Evolutionary conservation across 23 tunicate genomes (phyloP), one percentile per base, ranked within the genome.

Genomic region (Styela clava): DNA sequence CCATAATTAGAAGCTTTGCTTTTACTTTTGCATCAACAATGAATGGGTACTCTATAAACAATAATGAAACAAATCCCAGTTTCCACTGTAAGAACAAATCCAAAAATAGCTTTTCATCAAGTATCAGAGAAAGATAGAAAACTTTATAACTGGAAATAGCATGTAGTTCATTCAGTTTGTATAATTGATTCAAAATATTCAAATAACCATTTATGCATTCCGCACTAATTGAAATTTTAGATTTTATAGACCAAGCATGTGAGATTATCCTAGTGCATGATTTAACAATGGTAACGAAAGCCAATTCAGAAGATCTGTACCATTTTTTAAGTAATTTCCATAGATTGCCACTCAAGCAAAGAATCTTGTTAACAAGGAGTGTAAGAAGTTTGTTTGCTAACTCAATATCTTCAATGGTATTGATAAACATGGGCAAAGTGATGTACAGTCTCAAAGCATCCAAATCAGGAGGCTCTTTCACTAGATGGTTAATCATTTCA

Each of bases 371-470:
- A 12, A 44, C 12, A 12, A 44, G 12, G 12, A 5, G 56, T 44
- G 56, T 44, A 7, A 44, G 7, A 5, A 44, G 7, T 7, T 44
- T 12, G 12, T 44, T 12, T 12, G 12, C 12, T 5, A 7, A 7
- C 87, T 63, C 56, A 44, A 12, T 12, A 44, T 44, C 56, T 44
- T 44, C 56, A 44, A 44, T 44, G 56, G 56, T 44, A 7, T 44
- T 12, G 7, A 44, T 7, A 7, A 44, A 12, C 7, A 44, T 44
- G 56, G 94, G 94, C 2, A 93, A 37, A 68, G 74, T 18, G 31
- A 93, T 62, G 74, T 78, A 93, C 22, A 93, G 23, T 44, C 98
- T 67, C 1, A 93, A 74, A 18, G 94, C 85, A 74, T 93, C 98
- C 44, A 88, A 74, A 62, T 93, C 98, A 37, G 94, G 94, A 26